Percentiles rank a stretch among this genome's conserved stretches.
Conservation (phyloP, 2,888 invertebrate genomes). For the Ptychoptera contaminata region DNA sequence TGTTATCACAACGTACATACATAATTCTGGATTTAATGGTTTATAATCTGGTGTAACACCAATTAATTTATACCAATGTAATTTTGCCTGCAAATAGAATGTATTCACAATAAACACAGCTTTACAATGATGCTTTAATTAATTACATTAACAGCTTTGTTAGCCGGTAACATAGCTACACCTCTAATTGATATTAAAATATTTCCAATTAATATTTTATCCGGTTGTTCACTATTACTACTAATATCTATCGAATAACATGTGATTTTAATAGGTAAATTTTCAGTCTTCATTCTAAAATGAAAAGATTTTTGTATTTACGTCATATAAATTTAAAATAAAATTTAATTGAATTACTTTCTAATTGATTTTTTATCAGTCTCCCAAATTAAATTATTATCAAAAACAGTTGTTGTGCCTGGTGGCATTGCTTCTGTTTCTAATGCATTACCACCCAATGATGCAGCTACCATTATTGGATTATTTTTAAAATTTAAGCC, state of each 20-base stretch:
- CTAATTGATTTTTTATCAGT: slow-evolving; percentile 53
- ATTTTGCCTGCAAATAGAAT: slow-evolving; percentile 32
- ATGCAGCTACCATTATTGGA: slow-evolving; percentile 41
- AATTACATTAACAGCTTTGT: slow-evolving; percentile 31
- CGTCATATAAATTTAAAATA: neutral
- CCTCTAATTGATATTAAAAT: slow-evolving; percentile 50
- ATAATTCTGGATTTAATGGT: slow-evolving; percentile 43
- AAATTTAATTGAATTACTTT: slow-evolving; percentile 30
- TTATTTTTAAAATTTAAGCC: slow-evolving; percentile 37
- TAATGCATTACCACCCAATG: slow-evolving; percentile 45
- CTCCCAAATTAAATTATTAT: slow-evolving; percentile 65
- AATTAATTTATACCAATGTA: slow-evolving; percentile 45
- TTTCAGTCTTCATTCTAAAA: slow-evolving; percentile 51
- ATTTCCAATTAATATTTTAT: slow-evolving; percentile 47
- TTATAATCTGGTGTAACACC: slow-evolving; percentile 41
- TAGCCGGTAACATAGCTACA: slow-evolving; percentile 45
- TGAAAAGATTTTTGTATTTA: slow-evolving; percentile 2
- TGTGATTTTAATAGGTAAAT: slow-evolving; percentile 57
- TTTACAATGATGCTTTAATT: slow-evolving; percentile 1
- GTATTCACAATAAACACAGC: slow-evolving; percentile 25
- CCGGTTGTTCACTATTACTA: slow-evolving; percentile 31
- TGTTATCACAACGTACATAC: slow-evolving; percentile 41
- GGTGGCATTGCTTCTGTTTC: slow-evolving; percentile 50
- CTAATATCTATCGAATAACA: slow-evolving; percentile 40
- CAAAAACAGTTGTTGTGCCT: slow-evolving; percentile 43